Percentiles rank a stretch among this genome's conserved stretches.
phyloP scores from a whole-genome alignment of 2,113 vertebrate genomes.

The Corythornis vintsioides region DNA sequence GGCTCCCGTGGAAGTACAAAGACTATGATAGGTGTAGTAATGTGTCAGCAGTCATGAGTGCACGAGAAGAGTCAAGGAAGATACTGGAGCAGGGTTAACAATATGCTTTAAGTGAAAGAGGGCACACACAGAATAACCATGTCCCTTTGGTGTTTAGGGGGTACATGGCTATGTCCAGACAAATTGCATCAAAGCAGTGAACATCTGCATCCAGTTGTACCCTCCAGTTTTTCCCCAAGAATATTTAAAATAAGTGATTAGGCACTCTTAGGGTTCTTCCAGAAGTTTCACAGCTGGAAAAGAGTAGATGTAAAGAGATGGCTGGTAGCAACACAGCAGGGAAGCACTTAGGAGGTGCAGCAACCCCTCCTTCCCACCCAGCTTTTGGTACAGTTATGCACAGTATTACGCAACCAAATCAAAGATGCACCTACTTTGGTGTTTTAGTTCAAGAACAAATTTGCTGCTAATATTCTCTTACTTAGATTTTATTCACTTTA shows the following conservation, averaged over 20 bases:
- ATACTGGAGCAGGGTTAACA: not conserved
- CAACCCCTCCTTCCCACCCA: not conserved
- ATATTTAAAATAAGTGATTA: not conserved
- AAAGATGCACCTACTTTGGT: not conserved
- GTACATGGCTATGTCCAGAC: not conserved
- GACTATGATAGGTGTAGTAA: not conserved
- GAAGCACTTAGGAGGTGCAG: not conserved
- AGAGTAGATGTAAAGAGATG: not conserved
- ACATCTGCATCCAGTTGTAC: not conserved
- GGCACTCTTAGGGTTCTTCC: not conserved
- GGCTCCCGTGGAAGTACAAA: not conserved
- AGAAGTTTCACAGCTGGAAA: not conserved
- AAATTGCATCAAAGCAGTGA: not conserved
- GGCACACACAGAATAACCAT: not conserved
- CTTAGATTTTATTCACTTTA: not conserved
- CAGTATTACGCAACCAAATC: not conserved
- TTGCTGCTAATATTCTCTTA: not conserved
- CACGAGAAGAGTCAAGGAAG: not conserved
- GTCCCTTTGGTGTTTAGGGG: not conserved
- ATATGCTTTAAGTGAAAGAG: not conserved
- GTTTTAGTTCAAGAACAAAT: not conserved
- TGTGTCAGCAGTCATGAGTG: not conserved
- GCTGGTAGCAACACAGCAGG: not conserved
- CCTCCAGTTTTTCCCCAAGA: not conserved
- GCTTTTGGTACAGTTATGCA: not conserved